Evolutionary conservation across 2,888 invertebrate genomes (phyloP), one percentile per base, ranked within the genome.

Genomic region (Melipona beecheii): DNA sequence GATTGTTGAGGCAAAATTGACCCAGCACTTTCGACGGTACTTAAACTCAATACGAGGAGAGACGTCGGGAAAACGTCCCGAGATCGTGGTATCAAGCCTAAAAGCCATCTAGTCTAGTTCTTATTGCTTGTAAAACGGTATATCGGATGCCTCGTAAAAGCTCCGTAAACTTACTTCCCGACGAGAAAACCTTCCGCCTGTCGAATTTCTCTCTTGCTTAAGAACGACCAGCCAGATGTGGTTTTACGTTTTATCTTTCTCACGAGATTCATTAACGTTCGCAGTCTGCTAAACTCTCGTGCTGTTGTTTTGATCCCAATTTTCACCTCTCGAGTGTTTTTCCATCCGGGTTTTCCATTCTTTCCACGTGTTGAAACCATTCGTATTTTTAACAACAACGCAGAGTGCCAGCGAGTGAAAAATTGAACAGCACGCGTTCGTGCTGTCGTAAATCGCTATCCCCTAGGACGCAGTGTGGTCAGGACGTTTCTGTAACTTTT

Each of bases 81-180:
- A 56, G 74, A 49, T 79, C 17, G 50, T 5, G 4, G 50, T 64
- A 62, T 65, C 56, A 50, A 70, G 64, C 64, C 73, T 75, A 75
- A 86, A 86, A 82, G 81, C 75, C 60, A 74, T 56, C 69, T 49
- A 58, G 76, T 52, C 75, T 43, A 43, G 79, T 72, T 78, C 78
- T 86, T 88, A 85, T 89, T 89, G 83, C 85, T 81, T 80, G 81
- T 73, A 86, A 75, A 85, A 79, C 75, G 56, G 78, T 76, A 69
- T 69, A 70, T 78, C 84, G 80, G 74, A 78, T 84, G 75, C 70
- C 74, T 70, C 76, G 65, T 89, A 83, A 88, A 89, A 85, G 83
- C 69, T 69, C 50, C 80, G 77, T 79, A 81, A 88, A 86, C 75
- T 86, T 86, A 69, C 77, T 83, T 80, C 9, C 54, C 62, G 62